Evolutionary conservation across 2,797 vertebrate genomes (phyloP), one percentile per base, ranked within the genome.

Genomic region (Moxostoma hubbsi): DNA sequence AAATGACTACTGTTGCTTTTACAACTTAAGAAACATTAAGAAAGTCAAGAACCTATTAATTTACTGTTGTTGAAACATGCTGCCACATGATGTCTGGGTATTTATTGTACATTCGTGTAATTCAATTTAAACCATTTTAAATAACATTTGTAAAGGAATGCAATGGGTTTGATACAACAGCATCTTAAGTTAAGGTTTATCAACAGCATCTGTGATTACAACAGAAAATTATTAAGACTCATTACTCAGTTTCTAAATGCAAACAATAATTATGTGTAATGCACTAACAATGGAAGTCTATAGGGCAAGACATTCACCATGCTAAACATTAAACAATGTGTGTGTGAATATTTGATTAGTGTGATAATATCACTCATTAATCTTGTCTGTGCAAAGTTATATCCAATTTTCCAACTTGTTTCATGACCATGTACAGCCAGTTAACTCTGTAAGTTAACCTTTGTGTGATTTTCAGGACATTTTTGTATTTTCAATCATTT

Each of bases 1-100:
- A 77, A 80, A 10, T 83, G 83, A 85, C 84, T 86, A 84, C 81
- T 67, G 87, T 86, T 86, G 82, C 86, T 87, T 64, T 85, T 82
- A 81, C 66, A 45, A 62, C 80, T 77, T 75, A 85, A 83, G 65
- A 50, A 70, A 84, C 75, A 80, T 57, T 61, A 51, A 46, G 57
- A 12, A 71, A 80, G 69, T 46, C 16, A 57, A 50, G 10, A 74
- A 75, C 36, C 79, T 62, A 68, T 80, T 61, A 9, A 69, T 45
- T 47, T 12, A 15, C 46, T 69, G 73, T 66, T 24, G 61, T 46
- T n/a, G 55, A 68, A 77, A 77, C 65, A 46, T 61, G 9, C 46
- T 50, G 54, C 64, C 49, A 59, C 24, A 59, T 77, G 50, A 76
- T 2, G 53, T 54, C 74, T 47, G 45, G 12, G 4, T 58, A 57